Percentiles rank a stretch among this genome's conserved stretches.
These are phyloP conservation scores for Embidobia sp. DNA, from an alignment of 2,888 invertebrate species.

Conservation along the genomic window DNA sequence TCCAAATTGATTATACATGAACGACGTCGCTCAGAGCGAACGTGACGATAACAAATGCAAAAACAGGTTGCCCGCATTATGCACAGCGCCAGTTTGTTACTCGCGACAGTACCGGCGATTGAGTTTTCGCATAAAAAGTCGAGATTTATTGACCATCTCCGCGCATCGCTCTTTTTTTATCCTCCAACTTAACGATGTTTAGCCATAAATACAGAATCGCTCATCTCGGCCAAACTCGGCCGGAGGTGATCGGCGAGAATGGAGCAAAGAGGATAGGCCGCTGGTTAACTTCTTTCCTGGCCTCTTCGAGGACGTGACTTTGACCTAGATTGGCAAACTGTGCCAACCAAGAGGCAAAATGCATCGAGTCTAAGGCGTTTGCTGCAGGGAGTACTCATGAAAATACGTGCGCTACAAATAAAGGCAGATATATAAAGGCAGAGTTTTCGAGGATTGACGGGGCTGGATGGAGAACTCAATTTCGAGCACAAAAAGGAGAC, in stretches of 20 bases:
- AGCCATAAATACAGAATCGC: constrained; percentile 76
- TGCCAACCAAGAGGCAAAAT: constrained; percentile 72
- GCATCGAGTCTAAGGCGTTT: constrained; percentile 68
- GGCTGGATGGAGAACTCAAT: too few relatives aligned
- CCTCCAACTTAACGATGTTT: constrained; percentile 56
- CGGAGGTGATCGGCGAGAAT: constrained; percentile 71
- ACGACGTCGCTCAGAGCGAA: constrained; percentile 11
- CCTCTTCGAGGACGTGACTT: constrained; percentile 80
- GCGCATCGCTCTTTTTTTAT: constrained; percentile 21
- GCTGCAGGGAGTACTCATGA: constrained; percentile 41
- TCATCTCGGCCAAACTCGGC: constrained; percentile 75
- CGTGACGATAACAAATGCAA: constrained; percentile 24
- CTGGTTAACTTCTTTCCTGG: constrained; percentile 76
- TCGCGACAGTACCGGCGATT: constrained; percentile 6
- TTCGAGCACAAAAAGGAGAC: too few relatives aligned
- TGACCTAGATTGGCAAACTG: constrained; percentile 79
- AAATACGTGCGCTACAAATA: constrained; percentile 33
- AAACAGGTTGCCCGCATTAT: constrained; percentile 35
- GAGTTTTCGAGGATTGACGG: too few relatives aligned
- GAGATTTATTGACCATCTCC: constrained; percentile 34
- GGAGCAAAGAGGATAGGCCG: constrained; percentile 70
- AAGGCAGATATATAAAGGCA: not conserved
- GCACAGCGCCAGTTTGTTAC: not conserved
- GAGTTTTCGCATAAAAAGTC: constrained; percentile 16
- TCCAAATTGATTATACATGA: constrained; percentile 22